phyloP scores from a whole-genome alignment of 2,113 vertebrate species.

The Thunnus thynnus region DNA sequence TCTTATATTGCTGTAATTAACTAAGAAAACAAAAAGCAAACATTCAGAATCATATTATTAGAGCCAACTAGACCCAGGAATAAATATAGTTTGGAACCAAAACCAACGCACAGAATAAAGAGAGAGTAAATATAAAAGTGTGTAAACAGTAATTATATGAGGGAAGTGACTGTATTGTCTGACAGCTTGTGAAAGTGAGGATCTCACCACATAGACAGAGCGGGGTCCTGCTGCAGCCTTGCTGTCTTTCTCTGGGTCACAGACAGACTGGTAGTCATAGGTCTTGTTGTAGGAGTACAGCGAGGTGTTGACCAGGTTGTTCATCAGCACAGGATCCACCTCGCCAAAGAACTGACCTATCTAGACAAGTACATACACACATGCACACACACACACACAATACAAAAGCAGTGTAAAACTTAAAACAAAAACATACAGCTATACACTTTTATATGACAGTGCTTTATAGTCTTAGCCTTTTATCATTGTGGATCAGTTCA shows the following conservation, averaged over 20 bases:
- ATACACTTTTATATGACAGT: background rate
- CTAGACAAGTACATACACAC: constrained; percentile 57
- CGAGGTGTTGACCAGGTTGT: constrained; percentile 92
- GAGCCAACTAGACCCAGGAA: background rate
- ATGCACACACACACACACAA: constrained; percentile 12
- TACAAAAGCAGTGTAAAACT: background rate
- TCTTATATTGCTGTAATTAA: background rate
- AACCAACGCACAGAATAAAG: background rate
- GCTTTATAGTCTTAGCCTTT: background rate
- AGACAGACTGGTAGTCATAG: constrained; percentile 97
- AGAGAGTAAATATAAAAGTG: background rate
- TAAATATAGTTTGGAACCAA: background rate
- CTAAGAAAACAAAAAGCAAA: background rate
- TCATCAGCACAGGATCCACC: constrained; percentile 95
- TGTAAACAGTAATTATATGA: background rate
- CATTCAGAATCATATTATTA: background rate
- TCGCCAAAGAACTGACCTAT: constrained; percentile 95
- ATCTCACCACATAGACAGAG: constrained; percentile 91
- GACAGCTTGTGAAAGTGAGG: background rate
- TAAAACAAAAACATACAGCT: background rate
- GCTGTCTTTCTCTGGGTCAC: constrained; percentile 92
- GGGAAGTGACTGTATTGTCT: background rate
- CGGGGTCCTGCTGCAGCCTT: constrained; percentile 93
- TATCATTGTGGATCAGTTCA: background rate
- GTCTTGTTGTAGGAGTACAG: constrained; percentile 97